phyloP scores from a whole-genome alignment of 2,888 invertebrate genomes.

The Mactromeris polynyma region DNA sequence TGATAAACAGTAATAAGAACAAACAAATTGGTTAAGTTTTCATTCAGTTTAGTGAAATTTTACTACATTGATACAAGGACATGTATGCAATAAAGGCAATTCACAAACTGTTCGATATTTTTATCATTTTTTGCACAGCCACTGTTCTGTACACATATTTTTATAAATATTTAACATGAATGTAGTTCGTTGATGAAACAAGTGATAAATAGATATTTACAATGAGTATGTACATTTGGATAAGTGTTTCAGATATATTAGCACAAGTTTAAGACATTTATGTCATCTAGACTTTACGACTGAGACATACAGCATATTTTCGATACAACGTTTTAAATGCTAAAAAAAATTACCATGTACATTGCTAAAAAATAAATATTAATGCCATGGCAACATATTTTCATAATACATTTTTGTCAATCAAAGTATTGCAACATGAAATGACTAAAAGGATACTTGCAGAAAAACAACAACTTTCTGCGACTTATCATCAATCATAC shows the following conservation, averaged over 20 bases:
- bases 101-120: slow-evolving; percentile 29
- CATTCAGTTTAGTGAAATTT: slow-evolving; percentile 59
- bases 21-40: slow-evolving; percentile 35
- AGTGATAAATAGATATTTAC: slow-evolving; percentile 70
- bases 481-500: neutral
- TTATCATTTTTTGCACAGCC: slow-evolving; percentile 45
- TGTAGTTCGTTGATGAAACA: slow-evolving; percentile 69
- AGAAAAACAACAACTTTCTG: neutral
- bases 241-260: slow-evolving; percentile 54
- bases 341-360: neutral
- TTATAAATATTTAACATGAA: slow-evolving; percentile 64
- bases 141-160: slow-evolving; percentile 12
- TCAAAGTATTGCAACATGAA: slow-evolving; percentile 10
- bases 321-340: neutral
- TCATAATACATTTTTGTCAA: neutral
- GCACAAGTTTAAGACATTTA: slow-evolving; percentile 39
- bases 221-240: slow-evolving; percentile 67
- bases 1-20: slow-evolving; percentile 46
- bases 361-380: slow-evolving; percentile 29
- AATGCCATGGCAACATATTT: slow-evolving; percentile 12
- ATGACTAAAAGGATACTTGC: neutral
- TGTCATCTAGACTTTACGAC: neutral
- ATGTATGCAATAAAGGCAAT: slow-evolving; percentile 54
- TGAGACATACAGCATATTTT: neutral
- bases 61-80: slow-evolving; percentile 50